Percentiles rank a stretch among this genome's conserved stretches.
phyloP scores from a whole-genome alignment of 2,888 invertebrate species.

The Cephonodes hylas region DNA sequence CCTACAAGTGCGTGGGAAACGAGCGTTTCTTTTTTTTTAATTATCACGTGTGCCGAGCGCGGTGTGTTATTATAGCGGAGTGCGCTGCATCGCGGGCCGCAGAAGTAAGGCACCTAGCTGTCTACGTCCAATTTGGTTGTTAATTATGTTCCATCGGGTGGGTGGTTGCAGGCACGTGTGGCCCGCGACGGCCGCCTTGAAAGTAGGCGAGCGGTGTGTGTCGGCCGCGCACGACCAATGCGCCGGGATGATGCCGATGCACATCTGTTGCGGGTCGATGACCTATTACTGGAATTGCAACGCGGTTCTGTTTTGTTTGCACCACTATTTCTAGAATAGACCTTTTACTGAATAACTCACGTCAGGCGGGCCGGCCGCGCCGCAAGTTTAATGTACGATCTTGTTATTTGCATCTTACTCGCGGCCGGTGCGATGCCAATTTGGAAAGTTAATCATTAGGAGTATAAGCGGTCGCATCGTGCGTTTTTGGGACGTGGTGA shows the following conservation, averaged over 20 bases:
- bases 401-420: constrained; percentile 8
- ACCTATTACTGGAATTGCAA: constrained; percentile 38
- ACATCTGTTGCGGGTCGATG: constrained; percentile 50
- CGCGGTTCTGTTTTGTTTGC: constrained; percentile 39
- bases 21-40: constrained; percentile 68
- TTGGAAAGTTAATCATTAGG: not conserved
- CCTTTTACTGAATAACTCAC: constrained; percentile 34
- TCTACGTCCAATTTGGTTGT: constrained; percentile 72
- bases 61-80: constrained; percentile 69
- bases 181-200: constrained; percentile 54
- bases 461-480: not conserved
- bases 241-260: constrained; percentile 50
- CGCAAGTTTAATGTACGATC: constrained; percentile 3
- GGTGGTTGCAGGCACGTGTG: constrained; percentile 61
- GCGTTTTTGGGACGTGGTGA: constrained; percentile 2
- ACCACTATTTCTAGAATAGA: constrained; percentile 37
- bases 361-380: constrained; percentile 15
- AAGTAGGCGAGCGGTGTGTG: constrained; percentile 59
- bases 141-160: constrained; percentile 68
- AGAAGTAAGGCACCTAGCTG: constrained; percentile 77
- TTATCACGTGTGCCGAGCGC: constrained; percentile 54
- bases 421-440: not conserved
- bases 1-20: constrained; percentile 70
- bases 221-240: constrained; percentile 43
- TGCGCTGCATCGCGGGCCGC: constrained; percentile 60